phyloP scores from a whole-genome alignment of 2,113 vertebrate species.

The Catharus minimus region DNA sequence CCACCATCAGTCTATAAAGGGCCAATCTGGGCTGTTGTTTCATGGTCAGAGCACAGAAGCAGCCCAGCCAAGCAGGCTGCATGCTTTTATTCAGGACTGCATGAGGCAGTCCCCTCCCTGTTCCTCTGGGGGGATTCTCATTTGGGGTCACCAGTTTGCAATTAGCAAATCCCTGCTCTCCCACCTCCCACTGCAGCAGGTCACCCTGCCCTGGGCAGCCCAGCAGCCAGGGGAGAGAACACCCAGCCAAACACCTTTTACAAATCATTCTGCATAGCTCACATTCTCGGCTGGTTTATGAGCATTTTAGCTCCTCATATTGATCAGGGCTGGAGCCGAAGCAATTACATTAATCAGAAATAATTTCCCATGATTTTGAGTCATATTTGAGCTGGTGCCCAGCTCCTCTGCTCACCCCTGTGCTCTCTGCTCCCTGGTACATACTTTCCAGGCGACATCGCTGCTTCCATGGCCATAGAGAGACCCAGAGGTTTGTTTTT shows the following conservation, averaged over 20 bases:
- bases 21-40: background rate
- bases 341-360: slow-evolving; percentile 66
- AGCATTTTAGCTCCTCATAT: slow-evolving; percentile 48
- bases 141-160: background rate
- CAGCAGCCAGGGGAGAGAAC: background rate
- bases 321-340: slow-evolving; percentile 68
- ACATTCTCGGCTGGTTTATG: slow-evolving; percentile 60
- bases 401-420: background rate
- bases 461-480: slow-evolving; percentile 45
- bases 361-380: slow-evolving; percentile 67
- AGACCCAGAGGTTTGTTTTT: slow-evolving; percentile 41
- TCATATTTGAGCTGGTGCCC: slow-evolving; percentile 45
- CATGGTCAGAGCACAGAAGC: background rate
- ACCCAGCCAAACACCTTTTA: slow-evolving; percentile 59
- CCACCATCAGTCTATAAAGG: background rate
- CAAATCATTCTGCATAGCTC: slow-evolving; percentile 55
- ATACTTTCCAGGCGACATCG: slow-evolving; percentile 70
- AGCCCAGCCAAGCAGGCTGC: background rate
- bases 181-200: background rate
- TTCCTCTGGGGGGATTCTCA: background rate
- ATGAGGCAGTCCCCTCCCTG: background rate
- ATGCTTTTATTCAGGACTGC: background rate
- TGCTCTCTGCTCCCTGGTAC: slow-evolving; percentile 46
- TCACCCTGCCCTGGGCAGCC: slow-evolving; percentile 17
- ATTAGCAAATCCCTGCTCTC: background rate